Evolutionary conservation across 2,797 vertebrate genomes (phyloP).

Genomic region (Chrysocyon brachyurus): DNA sequence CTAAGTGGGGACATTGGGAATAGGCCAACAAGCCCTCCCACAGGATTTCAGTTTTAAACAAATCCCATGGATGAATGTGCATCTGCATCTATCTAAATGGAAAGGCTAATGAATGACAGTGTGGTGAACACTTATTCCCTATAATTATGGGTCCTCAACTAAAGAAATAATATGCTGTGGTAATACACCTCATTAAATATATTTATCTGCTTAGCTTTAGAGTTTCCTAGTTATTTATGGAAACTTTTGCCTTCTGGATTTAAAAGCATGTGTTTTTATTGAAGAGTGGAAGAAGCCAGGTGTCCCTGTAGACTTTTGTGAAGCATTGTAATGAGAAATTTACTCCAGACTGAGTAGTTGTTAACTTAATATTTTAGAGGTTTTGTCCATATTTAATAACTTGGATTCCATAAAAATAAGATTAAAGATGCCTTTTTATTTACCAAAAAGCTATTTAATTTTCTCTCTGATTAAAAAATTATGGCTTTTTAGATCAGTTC

Average conservation of each 20-base stretch:
- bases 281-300: constrained; percentile 22
- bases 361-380: constrained; percentile 76
- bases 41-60: neutral
- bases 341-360: constrained; percentile 66
- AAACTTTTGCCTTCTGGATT: constrained; percentile 60
- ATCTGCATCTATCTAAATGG: accelerated
- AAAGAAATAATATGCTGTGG: neutral
- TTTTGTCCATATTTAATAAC: constrained; percentile 84
- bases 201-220: constrained; percentile 6
- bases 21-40: neutral
- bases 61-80: neutral
- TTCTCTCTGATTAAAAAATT: constrained; percentile 85
- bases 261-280: constrained; percentile 68
- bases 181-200: neutral
- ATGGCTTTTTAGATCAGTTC: constrained; percentile 85
- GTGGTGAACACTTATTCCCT: neutral
- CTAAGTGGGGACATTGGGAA: neutral
- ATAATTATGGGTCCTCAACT: neutral
- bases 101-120: neutral
- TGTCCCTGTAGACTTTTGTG: constrained; percentile 67
- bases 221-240: constrained; percentile 44
- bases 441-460: constrained; percentile 85
- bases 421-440: constrained; percentile 85
- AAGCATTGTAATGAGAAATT: constrained; percentile 68
- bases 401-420: constrained; percentile 83